These are phyloP conservation scores for Pomatorhinus ruficollis DNA, from an alignment of 2,113 vertebrate species.

Conservation along the genomic window DNA sequence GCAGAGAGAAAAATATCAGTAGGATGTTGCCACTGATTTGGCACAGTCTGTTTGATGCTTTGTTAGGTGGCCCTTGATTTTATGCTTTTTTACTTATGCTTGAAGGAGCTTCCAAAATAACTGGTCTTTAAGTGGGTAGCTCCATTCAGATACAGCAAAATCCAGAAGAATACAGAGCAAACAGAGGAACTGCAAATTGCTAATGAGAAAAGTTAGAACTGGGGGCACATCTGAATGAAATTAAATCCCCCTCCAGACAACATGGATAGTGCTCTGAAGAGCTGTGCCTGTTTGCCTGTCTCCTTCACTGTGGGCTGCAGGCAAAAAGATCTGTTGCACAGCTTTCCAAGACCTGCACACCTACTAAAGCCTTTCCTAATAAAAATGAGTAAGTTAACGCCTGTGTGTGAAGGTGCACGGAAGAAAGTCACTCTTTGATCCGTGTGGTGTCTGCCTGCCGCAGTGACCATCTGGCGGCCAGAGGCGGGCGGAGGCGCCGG, in stretches of 20 bases:
- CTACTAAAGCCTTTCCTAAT: not conserved
- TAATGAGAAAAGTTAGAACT: not conserved
- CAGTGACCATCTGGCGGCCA: not conserved
- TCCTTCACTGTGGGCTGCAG: not conserved
- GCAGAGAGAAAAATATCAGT: not conserved
- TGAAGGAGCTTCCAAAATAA: not conserved
- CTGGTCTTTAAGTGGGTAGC: not conserved
- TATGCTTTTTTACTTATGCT: not conserved
- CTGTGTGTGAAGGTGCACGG: not conserved
- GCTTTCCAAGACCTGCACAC: not conserved
- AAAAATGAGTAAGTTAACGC: not conserved
- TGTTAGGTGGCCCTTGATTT: not conserved
- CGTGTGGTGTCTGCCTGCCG: rapidly evolving
- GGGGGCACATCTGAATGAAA: not conserved
- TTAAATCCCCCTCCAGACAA: not conserved
- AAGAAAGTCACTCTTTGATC: not conserved
- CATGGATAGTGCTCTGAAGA: not conserved
- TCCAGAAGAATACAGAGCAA: not conserved
- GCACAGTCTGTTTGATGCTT: not conserved
- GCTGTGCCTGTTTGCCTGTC: not conserved
- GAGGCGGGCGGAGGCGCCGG: rapidly evolving
- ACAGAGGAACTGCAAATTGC: not conserved
- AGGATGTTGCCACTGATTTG: not conserved
- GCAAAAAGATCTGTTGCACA: not conserved
- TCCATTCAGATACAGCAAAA: not conserved